A percentile compares a stretch with the other conserved stretches of the same genome.
These are phyloP conservation scores for Lacerta bilineata DNA, from an alignment of 2,797 vertebrate genomes.

Conservation along the genomic window DNA sequence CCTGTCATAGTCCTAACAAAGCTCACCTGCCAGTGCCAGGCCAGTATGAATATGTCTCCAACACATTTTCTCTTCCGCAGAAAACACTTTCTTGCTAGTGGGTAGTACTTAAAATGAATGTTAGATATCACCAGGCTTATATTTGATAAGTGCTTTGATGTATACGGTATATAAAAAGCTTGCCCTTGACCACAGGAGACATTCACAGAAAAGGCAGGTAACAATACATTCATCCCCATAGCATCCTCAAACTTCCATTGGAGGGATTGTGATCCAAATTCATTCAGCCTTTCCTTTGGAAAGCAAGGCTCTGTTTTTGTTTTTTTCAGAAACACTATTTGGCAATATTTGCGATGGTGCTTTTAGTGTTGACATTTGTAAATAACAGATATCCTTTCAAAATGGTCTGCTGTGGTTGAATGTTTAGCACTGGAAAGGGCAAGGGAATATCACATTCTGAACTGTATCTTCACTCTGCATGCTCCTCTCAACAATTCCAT, in stretches of 20 bases:
- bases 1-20: not conserved
- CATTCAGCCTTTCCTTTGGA: conserved; percentile 1
- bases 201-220: not conserved
- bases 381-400: conserved; percentile 25
- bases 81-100: not conserved
- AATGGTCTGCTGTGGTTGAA: conserved; percentile 13
- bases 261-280: not conserved
- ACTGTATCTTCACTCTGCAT: not conserved
- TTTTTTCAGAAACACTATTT: not conserved
- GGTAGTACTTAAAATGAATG: conserved; percentile 1
- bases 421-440: conserved; percentile 4
- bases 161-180: not conserved
- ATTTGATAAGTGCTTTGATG: not conserved
- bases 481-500: not conserved
- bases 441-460: conserved; percentile 2
- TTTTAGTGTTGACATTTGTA: conserved; percentile 30
- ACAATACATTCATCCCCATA: not conserved
- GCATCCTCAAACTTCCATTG: not conserved
- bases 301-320: not conserved
- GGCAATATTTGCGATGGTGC: not conserved
- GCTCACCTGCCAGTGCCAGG: not conserved
- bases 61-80: not conserved
- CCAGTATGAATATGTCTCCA: not conserved
- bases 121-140: not conserved
- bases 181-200: not conserved